phyloP scores from a whole-genome alignment of 2,113 vertebrate species.

The Albula goreensis region DNA sequence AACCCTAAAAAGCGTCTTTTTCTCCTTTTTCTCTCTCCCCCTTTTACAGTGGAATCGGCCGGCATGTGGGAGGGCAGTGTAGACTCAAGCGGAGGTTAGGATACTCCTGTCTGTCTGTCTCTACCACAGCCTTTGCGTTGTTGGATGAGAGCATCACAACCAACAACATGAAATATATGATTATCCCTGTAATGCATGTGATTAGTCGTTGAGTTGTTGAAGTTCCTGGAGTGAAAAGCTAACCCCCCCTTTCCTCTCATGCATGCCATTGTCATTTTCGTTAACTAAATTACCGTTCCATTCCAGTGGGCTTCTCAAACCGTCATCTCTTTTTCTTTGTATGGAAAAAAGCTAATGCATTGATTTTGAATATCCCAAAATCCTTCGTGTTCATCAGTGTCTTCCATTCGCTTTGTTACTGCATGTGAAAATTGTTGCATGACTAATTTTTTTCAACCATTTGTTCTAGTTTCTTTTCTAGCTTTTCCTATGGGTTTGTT shows the following conservation, averaged over 20 bases:
- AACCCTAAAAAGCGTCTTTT: constrained; percentile 32
- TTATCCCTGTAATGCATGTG: neutral
- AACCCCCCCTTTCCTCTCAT: neutral
- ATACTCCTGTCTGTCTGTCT: neutral
- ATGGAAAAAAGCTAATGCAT: neutral
- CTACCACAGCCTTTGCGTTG: neutral
- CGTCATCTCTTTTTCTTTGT: neutral
- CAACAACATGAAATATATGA: neutral
- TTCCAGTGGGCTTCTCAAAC: neutral
- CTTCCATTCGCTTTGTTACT: neutral
- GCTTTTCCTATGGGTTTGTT: neutral
- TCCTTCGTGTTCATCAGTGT: neutral
- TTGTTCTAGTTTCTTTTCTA: neutral
- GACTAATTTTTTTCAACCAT: neutral
- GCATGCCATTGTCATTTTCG: neutral
- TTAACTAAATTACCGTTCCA: neutral
- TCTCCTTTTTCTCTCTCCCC: constrained; percentile 30
- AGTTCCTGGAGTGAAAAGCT: neutral
- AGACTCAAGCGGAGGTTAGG: constrained; percentile 70
- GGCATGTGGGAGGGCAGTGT: constrained; percentile 64
- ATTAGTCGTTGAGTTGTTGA: neutral
- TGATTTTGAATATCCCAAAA: neutral
- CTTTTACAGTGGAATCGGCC: constrained; percentile 64
- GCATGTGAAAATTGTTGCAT: neutral
- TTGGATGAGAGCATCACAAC: neutral